A percentile compares a stretch with the other conserved stretches of the same genome.
Conservation (phyloP, 1,140 invertebrate species). For the Chironomus tepperi region DNA sequence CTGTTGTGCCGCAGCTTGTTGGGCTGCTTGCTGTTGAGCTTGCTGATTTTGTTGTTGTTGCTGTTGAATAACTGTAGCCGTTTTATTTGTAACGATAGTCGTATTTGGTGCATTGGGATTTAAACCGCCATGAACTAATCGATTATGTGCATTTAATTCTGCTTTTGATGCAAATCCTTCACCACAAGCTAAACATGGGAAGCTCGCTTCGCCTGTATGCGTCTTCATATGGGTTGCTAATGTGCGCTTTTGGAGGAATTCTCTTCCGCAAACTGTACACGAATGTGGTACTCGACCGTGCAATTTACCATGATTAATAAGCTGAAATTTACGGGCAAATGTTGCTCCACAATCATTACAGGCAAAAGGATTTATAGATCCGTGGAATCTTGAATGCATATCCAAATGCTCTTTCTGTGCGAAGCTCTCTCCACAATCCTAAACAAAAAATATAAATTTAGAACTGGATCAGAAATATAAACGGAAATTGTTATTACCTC, state of each 20-base stretch:
- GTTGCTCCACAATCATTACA: conserved; percentile 72
- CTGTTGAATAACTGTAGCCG: conserved; percentile 38
- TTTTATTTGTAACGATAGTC: conserved; percentile 30
- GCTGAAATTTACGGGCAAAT: conserved; percentile 73
- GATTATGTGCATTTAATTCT: conserved; percentile 58
- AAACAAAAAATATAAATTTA: conserved; percentile 28
- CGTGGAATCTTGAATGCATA: conserved; percentile 74
- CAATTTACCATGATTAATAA: conserved; percentile 70
- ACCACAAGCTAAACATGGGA: conserved; percentile 63
- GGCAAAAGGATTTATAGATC: conserved; percentile 73
- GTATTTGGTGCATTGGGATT: conserved; percentile 39
- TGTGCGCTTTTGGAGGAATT: conserved; percentile 74
- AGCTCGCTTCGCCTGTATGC: conserved; percentile 49
- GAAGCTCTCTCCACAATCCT: conserved; percentile 80
- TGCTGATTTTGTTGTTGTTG: conserved; percentile 31
- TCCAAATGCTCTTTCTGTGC: conserved; percentile 69
- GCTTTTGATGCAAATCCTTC: conserved; percentile 63
- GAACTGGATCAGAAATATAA: neutral
- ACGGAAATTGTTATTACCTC: conserved; percentile 34
- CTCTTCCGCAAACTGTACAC: conserved; percentile 70
- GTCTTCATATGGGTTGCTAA: conserved; percentile 62
- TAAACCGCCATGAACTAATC: conserved; percentile 43
- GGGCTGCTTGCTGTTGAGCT: neutral
- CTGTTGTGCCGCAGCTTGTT: conserved; percentile 30
- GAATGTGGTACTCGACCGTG: conserved; percentile 70